phyloP scores from a whole-genome alignment of 2,888 invertebrate genomes.

The Xestia ashworthii region DNA sequence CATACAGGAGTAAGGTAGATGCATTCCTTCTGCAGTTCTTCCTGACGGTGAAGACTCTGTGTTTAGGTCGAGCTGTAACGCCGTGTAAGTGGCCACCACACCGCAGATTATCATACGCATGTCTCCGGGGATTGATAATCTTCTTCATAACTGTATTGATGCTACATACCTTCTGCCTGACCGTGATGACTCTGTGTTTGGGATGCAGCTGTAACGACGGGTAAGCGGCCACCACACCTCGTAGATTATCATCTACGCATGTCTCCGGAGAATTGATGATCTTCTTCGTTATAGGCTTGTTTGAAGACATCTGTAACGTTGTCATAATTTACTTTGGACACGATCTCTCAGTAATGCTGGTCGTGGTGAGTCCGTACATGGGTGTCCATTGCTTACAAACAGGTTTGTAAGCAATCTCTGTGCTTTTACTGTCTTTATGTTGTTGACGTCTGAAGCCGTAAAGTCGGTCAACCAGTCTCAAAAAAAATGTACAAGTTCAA shows the following conservation, averaged over 20 bases:
- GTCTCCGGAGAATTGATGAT: slow-evolving; percentile 87
- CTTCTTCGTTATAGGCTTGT: slow-evolving; percentile 84
- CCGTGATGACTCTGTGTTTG: slow-evolving; percentile 88
- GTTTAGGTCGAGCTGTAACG: slow-evolving; percentile 87
- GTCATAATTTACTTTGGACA: not conserved
- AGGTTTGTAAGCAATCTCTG: too few species aligned
- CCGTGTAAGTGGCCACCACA: slow-evolving; percentile 87
- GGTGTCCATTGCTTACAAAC: not conserved
- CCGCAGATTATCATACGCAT: slow-evolving; percentile 91
- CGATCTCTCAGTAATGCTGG: not conserved
- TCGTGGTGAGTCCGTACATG: not conserved
- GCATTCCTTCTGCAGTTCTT: slow-evolving; percentile 84
- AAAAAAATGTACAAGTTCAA: not conserved
- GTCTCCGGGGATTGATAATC: slow-evolving; percentile 86
- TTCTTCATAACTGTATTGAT: slow-evolving; percentile 74
- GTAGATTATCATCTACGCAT: slow-evolving; percentile 90
- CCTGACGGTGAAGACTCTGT: slow-evolving; percentile 81
- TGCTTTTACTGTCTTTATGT: not conserved
- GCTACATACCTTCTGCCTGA: slow-evolving; percentile 80
- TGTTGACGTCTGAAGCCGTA: not conserved
- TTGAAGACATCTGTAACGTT: slow-evolving; percentile 68
- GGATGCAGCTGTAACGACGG: slow-evolving; percentile 87
- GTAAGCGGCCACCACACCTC: slow-evolving; percentile 89
- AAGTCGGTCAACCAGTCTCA: not conserved
- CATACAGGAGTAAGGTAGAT: too few species aligned